Base-by-base conservation (phyloP, 2,113 vertebrate species). In the Myotis yumanensis region DNA sequence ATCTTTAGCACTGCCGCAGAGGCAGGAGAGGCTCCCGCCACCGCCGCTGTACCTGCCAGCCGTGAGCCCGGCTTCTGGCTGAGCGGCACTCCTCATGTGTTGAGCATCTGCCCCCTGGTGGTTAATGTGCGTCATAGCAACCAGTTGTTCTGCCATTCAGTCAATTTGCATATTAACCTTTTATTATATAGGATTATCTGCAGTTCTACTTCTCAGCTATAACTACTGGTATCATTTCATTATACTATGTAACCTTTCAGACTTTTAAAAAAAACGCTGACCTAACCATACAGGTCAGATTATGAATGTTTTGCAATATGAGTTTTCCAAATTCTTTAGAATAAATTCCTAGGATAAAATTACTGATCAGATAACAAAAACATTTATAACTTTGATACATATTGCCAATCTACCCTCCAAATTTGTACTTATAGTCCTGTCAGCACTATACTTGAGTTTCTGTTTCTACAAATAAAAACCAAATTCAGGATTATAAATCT, bases 291-390 rank as follows among this genome's bases (percentile, higher is more conserved):
- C 23, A 94, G n/a, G 57, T 69, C 22, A 92, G n/a, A 89, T 7
- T 62, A 30, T 86, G 85, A 59, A 79, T 57, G 28, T 89, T 94
- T 69, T 52, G 30, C 35, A 93, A 86, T 71, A 51, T 62, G 12
- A 15, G 40, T 52, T 86, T 96, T 90, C 23, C 40, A 43, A n/a
- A 81, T 77, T 89, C n/a, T 40, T 89, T 18, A 69, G 30, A 90
- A 83, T 64, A 83, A 86, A 89, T 69, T 71, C 59, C 32, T 64
- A 69, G 17, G 43, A 87, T 73, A 86, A 84, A 93, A 77, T n/a
- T 93, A 69, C 18, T 89, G 11, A 76, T 75, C 25, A 95, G 57
- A 51, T 48, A 86, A 86, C 57, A 94, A 91, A 91, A 94, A 73
- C 20, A 85, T 62, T 92, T 59, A 84, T 92, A 79, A 86, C 54